Evolutionary conservation across 2,888 invertebrate species (phyloP), one percentile per base, ranked within the genome.

Genomic region (Drosophila mayaguana): DNA sequence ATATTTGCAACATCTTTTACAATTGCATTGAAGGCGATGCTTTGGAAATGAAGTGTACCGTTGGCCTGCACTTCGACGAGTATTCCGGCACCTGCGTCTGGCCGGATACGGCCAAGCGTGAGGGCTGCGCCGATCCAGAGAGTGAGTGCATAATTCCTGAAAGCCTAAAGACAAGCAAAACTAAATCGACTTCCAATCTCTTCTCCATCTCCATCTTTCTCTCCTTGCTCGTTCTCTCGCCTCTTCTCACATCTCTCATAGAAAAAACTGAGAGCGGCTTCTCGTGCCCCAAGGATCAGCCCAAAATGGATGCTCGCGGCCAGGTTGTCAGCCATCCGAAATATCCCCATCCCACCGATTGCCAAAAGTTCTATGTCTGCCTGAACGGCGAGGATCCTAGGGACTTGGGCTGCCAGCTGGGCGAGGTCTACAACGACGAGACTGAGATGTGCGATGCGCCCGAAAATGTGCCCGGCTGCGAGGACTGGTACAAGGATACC

Each of bases 321-420:
- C 96, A 96, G 91, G 91, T 94, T 9, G 95, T 96, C 6, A 95
- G 97, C 32, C 97, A 97, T 93, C 97, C 97, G 25, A 97, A 96
- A 92, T 97, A 95, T 93, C 94, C 97, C 2, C 97, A 98, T 93
- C 96, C 97, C 43, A 95, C 94, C 38, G 97, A 98, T 93, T 98
- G 98, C 93, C 97, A 97, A 93, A 96, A 97, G 89, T 98, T 98
- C 95, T 98, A 97, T 93, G 97, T 97, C 36, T 97, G 97, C 92
- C 93, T 97, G 83, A 97, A 96, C 92, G 97, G 97, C 16, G 94
- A 96, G 34, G 97, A 96, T 81, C 97, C 98, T n/a, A 95, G 97
- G 75, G 97, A 97, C 92, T 95, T 97, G 75, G 97, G 97, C 38
- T 98, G 98, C 93, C 95, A 95, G 89, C 95, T 95, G 62, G 97